These are phyloP conservation scores for Pseudobourletiella spinata DNA, from an alignment of 1,140 invertebrate species.

Conservation along the genomic window DNA sequence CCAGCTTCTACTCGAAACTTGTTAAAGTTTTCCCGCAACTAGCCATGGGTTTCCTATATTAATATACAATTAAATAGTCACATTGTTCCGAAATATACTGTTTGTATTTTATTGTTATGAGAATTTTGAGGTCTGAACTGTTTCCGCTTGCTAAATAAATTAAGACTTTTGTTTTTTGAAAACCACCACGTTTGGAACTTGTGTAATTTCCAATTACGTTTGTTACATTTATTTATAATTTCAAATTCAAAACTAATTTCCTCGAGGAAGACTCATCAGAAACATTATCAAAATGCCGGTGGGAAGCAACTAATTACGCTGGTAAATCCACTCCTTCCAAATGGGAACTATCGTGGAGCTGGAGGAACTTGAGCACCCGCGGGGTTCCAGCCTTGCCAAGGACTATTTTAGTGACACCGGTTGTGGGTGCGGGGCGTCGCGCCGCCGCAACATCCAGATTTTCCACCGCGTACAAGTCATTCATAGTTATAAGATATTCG, in stretches of 20 bases:
- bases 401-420: constrained; percentile 2
- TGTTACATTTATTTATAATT: no score
- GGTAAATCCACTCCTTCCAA: background rate
- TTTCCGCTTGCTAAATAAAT: no score
- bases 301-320: no score
- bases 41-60: background rate
- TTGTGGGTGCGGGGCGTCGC: constrained; percentile 10
- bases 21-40: background rate
- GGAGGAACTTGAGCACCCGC: background rate
- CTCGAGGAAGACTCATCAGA: background rate
- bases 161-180: no score
- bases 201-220: no score
- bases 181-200: no score
- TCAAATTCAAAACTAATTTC: no score
- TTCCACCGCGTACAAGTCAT: background rate
- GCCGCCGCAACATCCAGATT: constrained; percentile 1
- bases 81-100: no score
- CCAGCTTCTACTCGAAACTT: background rate
- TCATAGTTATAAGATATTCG: constrained; percentile 2
- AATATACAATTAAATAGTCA: no score
- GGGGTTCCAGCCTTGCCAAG: background rate
- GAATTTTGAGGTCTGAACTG: no score
- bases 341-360: constrained; percentile 5
- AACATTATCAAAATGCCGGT: background rate
- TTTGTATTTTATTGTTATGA: no score